Percentiles rank a stretch among this genome's conserved stretches.
Conservation (phyloP, 2,888 invertebrate genomes). For the Zaprionus lineosus region DNA sequence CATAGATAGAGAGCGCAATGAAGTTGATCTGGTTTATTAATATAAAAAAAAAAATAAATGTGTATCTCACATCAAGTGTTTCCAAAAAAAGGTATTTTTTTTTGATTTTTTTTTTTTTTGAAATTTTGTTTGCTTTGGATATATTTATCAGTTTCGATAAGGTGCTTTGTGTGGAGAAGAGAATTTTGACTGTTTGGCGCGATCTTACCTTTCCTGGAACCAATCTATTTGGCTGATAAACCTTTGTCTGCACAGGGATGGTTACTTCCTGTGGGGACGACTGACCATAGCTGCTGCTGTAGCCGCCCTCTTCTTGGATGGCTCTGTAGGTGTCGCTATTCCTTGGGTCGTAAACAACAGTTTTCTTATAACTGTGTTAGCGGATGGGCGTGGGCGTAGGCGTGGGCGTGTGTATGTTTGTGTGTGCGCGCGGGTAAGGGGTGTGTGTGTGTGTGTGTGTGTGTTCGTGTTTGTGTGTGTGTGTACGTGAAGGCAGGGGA, state of each 20-base stretch:
- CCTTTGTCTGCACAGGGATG: conserved; percentile 88
- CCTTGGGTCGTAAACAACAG: conserved; percentile 92
- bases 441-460: conserved; percentile 13
- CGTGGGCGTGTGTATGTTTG: conserved; percentile 4
- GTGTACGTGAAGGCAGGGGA: too few relatives aligned
- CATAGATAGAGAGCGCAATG: conserved; percentile 58
- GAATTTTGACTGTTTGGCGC: conserved; percentile 63
- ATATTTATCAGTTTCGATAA: conserved; percentile 37
- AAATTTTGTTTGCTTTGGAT: background rate
- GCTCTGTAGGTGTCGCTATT: conserved; percentile 94
- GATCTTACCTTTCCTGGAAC: conserved; percentile 85
- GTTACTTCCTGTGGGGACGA: conserved; percentile 87
- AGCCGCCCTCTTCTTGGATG: conserved; percentile 87
- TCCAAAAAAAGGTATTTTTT: too few relatives aligned
- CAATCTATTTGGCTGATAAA: conserved; percentile 86
- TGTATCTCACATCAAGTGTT: conserved; percentile 49
- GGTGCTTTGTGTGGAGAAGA: conserved; percentile 27
- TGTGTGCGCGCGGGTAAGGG: too few relatives aligned
- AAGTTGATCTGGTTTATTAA: conserved; percentile 48
- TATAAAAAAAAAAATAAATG: conserved; percentile 29
- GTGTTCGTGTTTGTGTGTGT: conserved; percentile 8
- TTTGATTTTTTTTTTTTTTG: conserved; percentile 12
- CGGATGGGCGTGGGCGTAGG: too few relatives aligned
- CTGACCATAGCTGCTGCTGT: conserved; percentile 86
- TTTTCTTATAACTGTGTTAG: conserved; percentile 85